Evolutionary conservation across 2,888 invertebrate genomes (phyloP).

Genomic region (Chromoteleia sp.): DNA sequence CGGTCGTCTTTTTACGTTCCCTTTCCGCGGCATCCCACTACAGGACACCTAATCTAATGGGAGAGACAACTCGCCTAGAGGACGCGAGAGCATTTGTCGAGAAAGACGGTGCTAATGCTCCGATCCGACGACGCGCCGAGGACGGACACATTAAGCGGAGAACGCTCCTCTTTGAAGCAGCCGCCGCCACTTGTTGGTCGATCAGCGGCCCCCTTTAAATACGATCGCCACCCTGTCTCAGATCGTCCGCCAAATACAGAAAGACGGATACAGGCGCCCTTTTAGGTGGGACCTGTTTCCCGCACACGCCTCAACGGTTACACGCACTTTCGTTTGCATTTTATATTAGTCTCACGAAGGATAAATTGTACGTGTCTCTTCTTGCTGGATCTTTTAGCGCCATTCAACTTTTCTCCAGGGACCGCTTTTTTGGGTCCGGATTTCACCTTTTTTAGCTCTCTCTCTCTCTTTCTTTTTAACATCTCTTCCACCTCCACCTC

Average conservation of each 20-base stretch:
- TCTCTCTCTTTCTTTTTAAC: background rate
- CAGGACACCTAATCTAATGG: conserved; percentile 81
- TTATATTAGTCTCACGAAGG: conserved; percentile 74
- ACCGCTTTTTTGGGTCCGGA: conserved; percentile 59
- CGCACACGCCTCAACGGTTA: conserved; percentile 78
- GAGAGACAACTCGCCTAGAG: conserved; percentile 74
- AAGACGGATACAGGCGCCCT: conserved; percentile 74
- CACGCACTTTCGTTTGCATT: conserved; percentile 80
- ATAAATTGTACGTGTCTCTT: conserved; percentile 75
- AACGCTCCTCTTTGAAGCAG: conserved; percentile 78
- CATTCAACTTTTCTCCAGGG: conserved; percentile 62
- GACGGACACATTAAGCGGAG: conserved; percentile 60
- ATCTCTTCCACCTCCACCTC: background rate
- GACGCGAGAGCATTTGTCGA: conserved; percentile 76
- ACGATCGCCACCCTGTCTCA: conserved; percentile 78
- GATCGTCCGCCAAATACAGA: conserved; percentile 72
- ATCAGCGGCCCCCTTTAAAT: conserved; percentile 82
- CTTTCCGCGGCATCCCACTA: conserved; percentile 72
- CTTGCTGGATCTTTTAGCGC: conserved; percentile 73
- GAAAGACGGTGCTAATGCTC: conserved; percentile 69
- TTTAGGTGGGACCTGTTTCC: conserved; percentile 73
- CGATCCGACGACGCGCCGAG: conserved; percentile 69
- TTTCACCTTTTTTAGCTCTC: conserved; percentile 36
- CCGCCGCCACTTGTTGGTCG: conserved; percentile 83
- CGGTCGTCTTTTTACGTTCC: conserved; percentile 65